A percentile compares a stretch with the other conserved stretches of the same genome.
phyloP scores from a whole-genome alignment of 2,888 invertebrate genomes.

The Xanthia icteritia region DNA sequence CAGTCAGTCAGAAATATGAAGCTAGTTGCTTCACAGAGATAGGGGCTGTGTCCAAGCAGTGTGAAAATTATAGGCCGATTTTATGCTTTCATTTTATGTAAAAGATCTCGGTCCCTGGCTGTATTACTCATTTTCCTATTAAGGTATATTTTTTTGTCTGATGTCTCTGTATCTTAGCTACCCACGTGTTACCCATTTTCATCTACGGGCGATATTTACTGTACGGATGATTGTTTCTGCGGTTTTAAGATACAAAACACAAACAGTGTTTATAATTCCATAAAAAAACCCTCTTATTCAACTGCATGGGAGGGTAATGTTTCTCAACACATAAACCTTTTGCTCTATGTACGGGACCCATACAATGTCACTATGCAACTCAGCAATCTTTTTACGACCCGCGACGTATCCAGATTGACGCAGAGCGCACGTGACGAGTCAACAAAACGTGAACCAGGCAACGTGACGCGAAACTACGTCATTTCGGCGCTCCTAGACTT shows the following conservation, averaged over 20 bases:
- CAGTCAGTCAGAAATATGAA: too few relatives aligned
- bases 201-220: neutral
- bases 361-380: conserved; percentile 12
- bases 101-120: neutral
- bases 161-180: neutral
- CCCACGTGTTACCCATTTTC: neutral
- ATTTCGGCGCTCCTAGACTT: conserved; percentile 13
- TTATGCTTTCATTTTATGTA: neutral
- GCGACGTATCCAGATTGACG: conserved; percentile 47
- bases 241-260: neutral
- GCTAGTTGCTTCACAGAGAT: too few relatives aligned
- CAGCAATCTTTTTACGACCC: conserved; percentile 23
- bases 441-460: conserved; percentile 14
- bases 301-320: neutral
- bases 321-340: neutral
- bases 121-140: neutral
- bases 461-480: conserved; percentile 39
- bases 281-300: neutral
- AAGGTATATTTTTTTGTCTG: neutral
- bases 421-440: conserved; percentile 37
- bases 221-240: neutral
- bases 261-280: neutral
- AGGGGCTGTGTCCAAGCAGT: too few relatives aligned
- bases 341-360: neutral
- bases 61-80: neutral